Percentiles rank a stretch among this genome's conserved stretches.
phyloP scores from a whole-genome alignment of 2,888 invertebrate species.

The Gasteruption jaculator region DNA sequence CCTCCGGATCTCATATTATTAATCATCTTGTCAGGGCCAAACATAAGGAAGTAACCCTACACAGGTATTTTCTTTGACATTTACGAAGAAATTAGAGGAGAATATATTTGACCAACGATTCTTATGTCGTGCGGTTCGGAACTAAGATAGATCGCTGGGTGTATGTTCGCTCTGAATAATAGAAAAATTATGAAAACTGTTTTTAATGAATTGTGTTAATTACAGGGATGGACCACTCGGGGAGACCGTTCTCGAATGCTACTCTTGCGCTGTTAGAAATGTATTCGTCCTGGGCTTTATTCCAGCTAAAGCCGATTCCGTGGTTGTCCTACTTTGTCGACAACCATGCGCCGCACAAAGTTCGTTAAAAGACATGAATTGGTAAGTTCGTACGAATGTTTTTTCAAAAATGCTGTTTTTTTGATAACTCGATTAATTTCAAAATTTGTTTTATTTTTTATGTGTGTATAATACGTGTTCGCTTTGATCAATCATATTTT shows the following conservation, averaged over 20 bases:
- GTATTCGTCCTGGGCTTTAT: conserved; percentile 98
- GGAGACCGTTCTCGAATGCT: conserved; percentile 96
- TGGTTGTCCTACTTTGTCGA: conserved; percentile 93
- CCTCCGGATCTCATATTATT: conserved; percentile 97
- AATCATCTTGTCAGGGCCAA: conserved; percentile 99
- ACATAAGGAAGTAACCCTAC: conserved; percentile 97
- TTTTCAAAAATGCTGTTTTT: background rate
- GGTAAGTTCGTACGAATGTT: conserved; percentile 53
- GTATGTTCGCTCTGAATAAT: background rate
- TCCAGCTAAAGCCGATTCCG: conserved; percentile 98
- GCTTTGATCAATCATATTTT: too few species aligned
- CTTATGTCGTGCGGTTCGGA: too few species aligned
- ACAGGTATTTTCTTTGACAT: conserved; percentile 57
- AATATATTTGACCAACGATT: too few species aligned
- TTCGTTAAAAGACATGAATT: conserved; percentile 97
- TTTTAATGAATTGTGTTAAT: conserved; percentile 11
- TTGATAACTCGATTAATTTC: background rate
- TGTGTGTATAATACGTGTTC: too few species aligned
- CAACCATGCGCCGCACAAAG: conserved; percentile 98
- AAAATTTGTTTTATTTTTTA: too few species aligned
- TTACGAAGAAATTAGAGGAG: too few species aligned
- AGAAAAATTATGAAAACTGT: too few species aligned
- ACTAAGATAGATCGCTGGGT: too few species aligned
- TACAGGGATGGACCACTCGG: conserved; percentile 90
- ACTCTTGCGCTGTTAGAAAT: conserved; percentile 96